phyloP scores from a whole-genome alignment of 2,113 vertebrate species.

The Leptosomus discolor region DNA sequence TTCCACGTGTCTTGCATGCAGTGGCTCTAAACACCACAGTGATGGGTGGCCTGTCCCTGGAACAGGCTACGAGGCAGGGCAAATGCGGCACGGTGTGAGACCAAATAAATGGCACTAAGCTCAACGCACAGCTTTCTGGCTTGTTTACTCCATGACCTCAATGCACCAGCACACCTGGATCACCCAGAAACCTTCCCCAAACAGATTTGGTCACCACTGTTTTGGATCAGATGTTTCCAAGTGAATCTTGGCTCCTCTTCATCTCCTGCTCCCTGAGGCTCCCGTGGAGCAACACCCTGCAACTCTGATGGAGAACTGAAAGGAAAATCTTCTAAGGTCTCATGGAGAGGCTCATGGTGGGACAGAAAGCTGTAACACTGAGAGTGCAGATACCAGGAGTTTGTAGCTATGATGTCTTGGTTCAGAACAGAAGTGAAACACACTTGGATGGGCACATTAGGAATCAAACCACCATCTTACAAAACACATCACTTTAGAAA shows the following conservation, averaged over 20 bases:
- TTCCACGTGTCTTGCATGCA: background rate
- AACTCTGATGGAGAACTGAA: background rate
- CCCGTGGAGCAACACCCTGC: background rate
- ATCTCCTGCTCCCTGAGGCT: background rate
- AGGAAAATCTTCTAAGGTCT: background rate
- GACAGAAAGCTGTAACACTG: background rate
- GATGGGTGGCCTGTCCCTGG: background rate
- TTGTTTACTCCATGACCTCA: background rate
- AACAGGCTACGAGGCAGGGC: background rate
- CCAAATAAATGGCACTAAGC: background rate
- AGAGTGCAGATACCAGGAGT: background rate
- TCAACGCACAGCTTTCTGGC: background rate
- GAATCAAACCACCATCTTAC: background rate
- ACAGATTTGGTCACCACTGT: background rate
- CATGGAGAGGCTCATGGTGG: background rate
- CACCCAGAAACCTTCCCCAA: background rate
- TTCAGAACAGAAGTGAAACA: background rate
- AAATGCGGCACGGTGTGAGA: background rate
- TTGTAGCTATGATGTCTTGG: background rate
- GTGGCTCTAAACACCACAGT: accelerated
- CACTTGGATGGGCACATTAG: background rate
- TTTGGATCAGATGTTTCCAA: background rate
- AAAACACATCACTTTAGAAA: background rate
- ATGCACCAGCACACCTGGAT: background rate
- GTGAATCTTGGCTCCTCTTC: background rate